Evolutionary conservation across 1,140 invertebrate species (phyloP).

Genomic region (Aleiodes sp.): DNA sequence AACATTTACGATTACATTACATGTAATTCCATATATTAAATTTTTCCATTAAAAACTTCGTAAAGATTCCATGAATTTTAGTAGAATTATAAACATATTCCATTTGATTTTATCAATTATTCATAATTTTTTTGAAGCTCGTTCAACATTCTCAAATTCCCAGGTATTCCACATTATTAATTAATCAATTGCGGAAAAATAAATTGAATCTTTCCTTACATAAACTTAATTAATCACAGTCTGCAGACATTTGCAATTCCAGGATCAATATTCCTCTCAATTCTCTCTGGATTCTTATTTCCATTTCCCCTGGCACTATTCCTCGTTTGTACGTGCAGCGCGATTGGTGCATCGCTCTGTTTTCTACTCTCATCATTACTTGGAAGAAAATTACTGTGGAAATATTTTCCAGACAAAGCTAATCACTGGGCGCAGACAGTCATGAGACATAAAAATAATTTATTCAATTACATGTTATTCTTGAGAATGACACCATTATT

Average conservation of each 20-base stretch:
- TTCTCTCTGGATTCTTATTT: slow-evolving; percentile 97
- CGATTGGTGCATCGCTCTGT: slow-evolving; percentile 94
- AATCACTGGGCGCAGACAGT: slow-evolving; percentile 85
- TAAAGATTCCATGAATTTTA: too few species aligned
- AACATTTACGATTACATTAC: too few species aligned
- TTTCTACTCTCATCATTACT: slow-evolving; percentile 92
- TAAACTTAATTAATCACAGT: slow-evolving; percentile 67
- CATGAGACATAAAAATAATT: slow-evolving; percentile 84
- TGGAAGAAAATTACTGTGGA: slow-evolving; percentile 84
- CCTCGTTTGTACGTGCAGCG: slow-evolving; percentile 96
- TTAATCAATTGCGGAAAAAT: too few species aligned
- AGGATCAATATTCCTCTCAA: slow-evolving; percentile 97
- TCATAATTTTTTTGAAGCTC: too few species aligned
- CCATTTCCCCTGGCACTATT: slow-evolving; percentile 89
- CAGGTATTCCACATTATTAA: too few species aligned
- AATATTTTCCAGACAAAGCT: slow-evolving; percentile 90
- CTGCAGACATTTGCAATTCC: slow-evolving; percentile 99
- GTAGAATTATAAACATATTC: too few species aligned
- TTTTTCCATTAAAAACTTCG: too few species aligned
- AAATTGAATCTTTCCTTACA: slow-evolving; percentile 53
- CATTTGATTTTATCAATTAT: too few species aligned
- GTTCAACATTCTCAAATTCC: neutral
- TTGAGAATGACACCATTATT: slow-evolving; percentile 96
- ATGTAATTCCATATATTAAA: too few species aligned
- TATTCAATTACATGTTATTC: slow-evolving; percentile 98